Conservation (phyloP, 2,797 vertebrate species). For the Tachyglossus aculeatus region DNA sequence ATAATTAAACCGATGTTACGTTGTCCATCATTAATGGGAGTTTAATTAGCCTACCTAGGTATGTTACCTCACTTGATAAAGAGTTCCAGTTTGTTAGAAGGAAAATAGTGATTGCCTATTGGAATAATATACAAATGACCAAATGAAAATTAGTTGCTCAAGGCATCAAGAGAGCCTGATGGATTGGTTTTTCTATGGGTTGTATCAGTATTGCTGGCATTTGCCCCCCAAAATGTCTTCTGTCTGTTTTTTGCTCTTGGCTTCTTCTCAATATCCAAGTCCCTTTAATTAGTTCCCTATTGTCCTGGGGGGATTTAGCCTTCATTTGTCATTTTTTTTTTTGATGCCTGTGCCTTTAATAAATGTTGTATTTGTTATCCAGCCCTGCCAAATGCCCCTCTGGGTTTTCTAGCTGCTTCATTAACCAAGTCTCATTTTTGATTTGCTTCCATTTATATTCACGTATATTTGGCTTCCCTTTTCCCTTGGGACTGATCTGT, state of each 20-base stretch:
- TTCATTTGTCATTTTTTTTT: not conserved
- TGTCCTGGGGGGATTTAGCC: too few relatives aligned
- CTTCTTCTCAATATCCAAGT: not conserved
- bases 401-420: not conserved
- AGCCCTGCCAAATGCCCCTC: not conserved
- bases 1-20: conserved; percentile 9
- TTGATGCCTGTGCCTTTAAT: not conserved
- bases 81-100: not conserved
- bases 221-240: not conserved
- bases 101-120: not conserved
- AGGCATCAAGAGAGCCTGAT: not conserved
- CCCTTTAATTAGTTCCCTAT: not conserved
- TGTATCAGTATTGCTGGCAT: not conserved
- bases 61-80: not conserved
- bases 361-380: not conserved
- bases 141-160: not conserved
- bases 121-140: conserved; percentile 6
- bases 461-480: not conserved
- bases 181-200: not conserved
- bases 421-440: not conserved
- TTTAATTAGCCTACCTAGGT: conserved; percentile 21
- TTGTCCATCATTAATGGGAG: conserved; percentile 27
- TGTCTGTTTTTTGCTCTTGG: not conserved
- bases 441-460: not conserved
- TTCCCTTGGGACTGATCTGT: not conserved